Evolutionary conservation across 2,113 vertebrate genomes (phyloP), one percentile per base, ranked within the genome.

Genomic region (Nettapus auritus): DNA sequence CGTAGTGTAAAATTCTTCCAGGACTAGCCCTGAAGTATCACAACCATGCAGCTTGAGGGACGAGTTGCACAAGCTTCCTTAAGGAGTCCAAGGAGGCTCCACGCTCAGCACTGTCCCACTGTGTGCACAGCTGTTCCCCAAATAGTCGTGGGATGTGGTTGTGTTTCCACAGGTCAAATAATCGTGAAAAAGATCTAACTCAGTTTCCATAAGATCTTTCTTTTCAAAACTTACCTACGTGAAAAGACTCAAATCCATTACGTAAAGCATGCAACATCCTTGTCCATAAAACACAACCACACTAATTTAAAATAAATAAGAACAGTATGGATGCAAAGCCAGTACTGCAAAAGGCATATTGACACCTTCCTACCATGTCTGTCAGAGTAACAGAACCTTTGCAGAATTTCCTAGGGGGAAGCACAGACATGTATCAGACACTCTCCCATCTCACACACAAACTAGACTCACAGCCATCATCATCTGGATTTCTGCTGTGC

Each of bases 131-230:
- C 38, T 18, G 46, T 48, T 38, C 67, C 22, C 31, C 28, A 66
- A 17, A 62, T 0, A 62, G 34, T 13, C 26, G 18, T 2, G 15
- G 9, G 33, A 66, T 12, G 31, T 2, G 34, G 38, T 3, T 2
- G 1, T 3, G 1, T 46, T 69, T 53, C 60, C 52, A 60, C 46
- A 53, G 26, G 38, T 53, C 46, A 42, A 57, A 38, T 8, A 25
- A 29, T 16, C 8, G 8, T 44, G 34, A 63, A 48, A 33, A 87
- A 70, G 38, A 60, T 56, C 23, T 53, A 76, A n/a, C 40, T 57
- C 53, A 22, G 38, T 76, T 67, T 50, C 40, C 22, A 44, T 4
- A 40, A 34, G 5, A 64, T 20, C 31, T 50, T 69, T 34, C 33
- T 50, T 46, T 60, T 31, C 34, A 6, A 56, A 68, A 34, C 48